Conservation (phyloP, 1,140 invertebrate genomes). For the Aphelenchoides fujianensis region DNA sequence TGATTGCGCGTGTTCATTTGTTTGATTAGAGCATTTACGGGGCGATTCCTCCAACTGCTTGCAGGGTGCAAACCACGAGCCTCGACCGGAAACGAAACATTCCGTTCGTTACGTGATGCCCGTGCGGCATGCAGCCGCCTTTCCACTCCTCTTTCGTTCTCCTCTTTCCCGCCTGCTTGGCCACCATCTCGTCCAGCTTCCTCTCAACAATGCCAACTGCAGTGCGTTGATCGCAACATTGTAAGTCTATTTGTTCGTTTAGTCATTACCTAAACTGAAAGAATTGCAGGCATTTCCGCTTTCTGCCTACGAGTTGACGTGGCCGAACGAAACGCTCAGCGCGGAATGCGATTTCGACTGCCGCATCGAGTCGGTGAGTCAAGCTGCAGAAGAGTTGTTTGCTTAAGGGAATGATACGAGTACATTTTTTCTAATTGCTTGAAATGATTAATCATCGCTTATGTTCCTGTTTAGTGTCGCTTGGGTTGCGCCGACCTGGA, state of each 20-base stretch:
- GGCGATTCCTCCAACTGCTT: too few relatives aligned
- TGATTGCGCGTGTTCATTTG: too few relatives aligned
- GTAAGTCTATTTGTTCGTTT: conserved; percentile 25
- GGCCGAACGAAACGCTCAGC: conserved; percentile 30
- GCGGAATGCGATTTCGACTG: conserved; percentile 45
- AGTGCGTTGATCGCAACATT: conserved; percentile 47
- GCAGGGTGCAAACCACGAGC: too few relatives aligned
- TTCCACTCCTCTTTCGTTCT: too few relatives aligned
- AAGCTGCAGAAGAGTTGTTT: too few relatives aligned
- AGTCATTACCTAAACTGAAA: background rate
- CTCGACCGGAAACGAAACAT: too few relatives aligned
- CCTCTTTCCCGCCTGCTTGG: too few relatives aligned
- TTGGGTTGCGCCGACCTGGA: conserved; percentile 45
- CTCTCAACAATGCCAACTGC: conserved; percentile 35
- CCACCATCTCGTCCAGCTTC: conserved; percentile 28
- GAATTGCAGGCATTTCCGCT: conserved; percentile 40
- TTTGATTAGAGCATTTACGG: too few relatives aligned
- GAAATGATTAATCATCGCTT: too few relatives aligned
- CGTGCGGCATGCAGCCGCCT: background rate
- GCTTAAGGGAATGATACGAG: background rate
- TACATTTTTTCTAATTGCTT: too few relatives aligned
- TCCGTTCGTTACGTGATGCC: too few relatives aligned
- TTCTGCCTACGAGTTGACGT: conserved; percentile 16
- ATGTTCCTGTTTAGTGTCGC: conserved; percentile 43
- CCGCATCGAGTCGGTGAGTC: conserved; percentile 44